phyloP scores from a whole-genome alignment of 2,797 vertebrate species.

The Sylvilagus floridanus region DNA sequence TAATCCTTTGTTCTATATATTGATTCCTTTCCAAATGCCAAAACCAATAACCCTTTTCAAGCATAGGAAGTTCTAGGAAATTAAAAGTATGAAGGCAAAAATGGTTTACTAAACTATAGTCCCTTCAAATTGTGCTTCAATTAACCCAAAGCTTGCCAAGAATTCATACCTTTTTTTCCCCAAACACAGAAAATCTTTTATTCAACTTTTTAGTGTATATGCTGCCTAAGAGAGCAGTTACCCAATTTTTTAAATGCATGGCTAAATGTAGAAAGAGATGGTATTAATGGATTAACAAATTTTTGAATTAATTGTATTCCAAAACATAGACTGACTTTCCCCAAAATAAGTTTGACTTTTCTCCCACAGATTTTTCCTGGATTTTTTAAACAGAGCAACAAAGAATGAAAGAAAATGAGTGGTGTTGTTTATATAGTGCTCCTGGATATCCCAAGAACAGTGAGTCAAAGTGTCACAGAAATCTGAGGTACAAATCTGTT shows the following conservation, averaged over 20 bases:
- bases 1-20: conserved; percentile 12
- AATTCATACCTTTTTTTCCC: not conserved
- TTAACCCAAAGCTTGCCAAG: not conserved
- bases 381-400: not conserved
- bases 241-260: not conserved
- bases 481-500: not conserved
- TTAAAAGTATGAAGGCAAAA: conserved; percentile 35
- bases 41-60: not conserved
- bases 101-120: not conserved
- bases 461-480: not conserved
- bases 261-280: not conserved
- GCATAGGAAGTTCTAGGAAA: not conserved
- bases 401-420: not conserved
- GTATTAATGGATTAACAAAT: not conserved
- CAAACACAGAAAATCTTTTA: not conserved
- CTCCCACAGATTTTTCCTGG: not conserved
- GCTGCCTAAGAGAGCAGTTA: not conserved
- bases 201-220: not conserved
- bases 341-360: not conserved
- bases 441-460: not conserved
- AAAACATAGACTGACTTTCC: not conserved
- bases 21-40: conserved; percentile 28
- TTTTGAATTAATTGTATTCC: not conserved
- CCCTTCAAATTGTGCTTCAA: conserved; percentile 7
- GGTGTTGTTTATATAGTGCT: not conserved